Base-by-base conservation (phyloP, 2,888 invertebrate genomes). In the Eupeodes latifasciatus region DNA sequence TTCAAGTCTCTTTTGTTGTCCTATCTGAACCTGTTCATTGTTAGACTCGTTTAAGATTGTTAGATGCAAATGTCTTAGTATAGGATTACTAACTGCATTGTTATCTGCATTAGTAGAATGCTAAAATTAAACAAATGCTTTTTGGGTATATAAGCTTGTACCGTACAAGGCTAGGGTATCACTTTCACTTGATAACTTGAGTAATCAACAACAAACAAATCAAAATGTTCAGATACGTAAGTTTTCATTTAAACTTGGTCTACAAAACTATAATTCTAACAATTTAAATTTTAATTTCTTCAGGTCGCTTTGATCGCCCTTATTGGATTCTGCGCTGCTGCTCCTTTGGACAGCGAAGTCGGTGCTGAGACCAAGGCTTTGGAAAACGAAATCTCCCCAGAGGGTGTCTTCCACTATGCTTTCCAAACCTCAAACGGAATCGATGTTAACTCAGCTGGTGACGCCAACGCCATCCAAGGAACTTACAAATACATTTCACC, bases 371-470 rank as follows among this genome's bases (percentile, higher is more conserved):
- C 94, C 64, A 72, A 62, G 49, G 16, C 61, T 14, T 3, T 61
- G 76, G 90, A 19, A 91, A 94, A 72, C 55, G 90, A 90, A 14
- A 84, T 92, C 40, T 84, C 93, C 72, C 81, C 92, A 0, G 95
- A 95, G 62, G 91, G 93, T 7, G 90, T 91, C 47, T 95, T 91
- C 92, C 44, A 90, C 0, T 94, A 90, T 90, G 16, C 55, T 0
- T 95, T 90, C 90, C 92, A 95, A 82, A 95, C 96, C 87, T 93
- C 92, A 85, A 96, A 96, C 90, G 96, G 96, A 11, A 96, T 96
- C 91, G 55, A 90, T 0, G 94, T 90, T 1, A 94, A 95, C 90
- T 95, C 95, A 90, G 90, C 91, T 14, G 96, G 96, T 86, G 92
- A 91, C 64, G 94, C 94, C 92, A 95, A 55, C 40, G 16, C 94